Evolutionary conservation across 2,797 vertebrate genomes (phyloP).

Genomic region (Tangara arthus): DNA sequence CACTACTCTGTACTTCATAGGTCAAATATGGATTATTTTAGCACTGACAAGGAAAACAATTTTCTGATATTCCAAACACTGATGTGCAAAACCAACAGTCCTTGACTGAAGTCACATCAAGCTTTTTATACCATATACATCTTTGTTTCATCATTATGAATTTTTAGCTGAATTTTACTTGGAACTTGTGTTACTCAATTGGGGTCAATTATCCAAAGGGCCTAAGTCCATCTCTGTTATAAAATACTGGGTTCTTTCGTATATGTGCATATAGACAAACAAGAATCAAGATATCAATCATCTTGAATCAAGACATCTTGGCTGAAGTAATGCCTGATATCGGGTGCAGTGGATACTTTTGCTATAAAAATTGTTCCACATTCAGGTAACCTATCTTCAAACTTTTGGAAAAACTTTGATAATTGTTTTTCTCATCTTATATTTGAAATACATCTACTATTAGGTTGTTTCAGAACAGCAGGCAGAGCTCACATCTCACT

Average conservation of each 20-base stretch:
- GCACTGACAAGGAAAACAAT: background rate
- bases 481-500: background rate
- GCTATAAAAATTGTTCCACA: background rate
- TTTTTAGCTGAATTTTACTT: background rate
- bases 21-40: background rate
- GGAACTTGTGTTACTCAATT: background rate
- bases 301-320: background rate
- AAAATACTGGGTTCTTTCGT: background rate
- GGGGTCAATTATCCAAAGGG: background rate
- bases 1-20: background rate
- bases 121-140: background rate
- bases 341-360: background rate
- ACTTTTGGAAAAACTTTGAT: background rate
- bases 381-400: background rate
- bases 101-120: background rate
- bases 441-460: background rate
- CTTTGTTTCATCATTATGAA: background rate
- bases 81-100: background rate
- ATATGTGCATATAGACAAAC: fast-evolving
- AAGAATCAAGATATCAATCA: background rate
- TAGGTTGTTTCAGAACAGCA: background rate
- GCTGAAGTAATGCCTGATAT: background rate
- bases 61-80: background rate
- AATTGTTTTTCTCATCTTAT: background rate
- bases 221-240: background rate